Evolutionary conservation across 2,797 vertebrate species (phyloP).

Genomic region (Neosilurus mollespiculum): DNA sequence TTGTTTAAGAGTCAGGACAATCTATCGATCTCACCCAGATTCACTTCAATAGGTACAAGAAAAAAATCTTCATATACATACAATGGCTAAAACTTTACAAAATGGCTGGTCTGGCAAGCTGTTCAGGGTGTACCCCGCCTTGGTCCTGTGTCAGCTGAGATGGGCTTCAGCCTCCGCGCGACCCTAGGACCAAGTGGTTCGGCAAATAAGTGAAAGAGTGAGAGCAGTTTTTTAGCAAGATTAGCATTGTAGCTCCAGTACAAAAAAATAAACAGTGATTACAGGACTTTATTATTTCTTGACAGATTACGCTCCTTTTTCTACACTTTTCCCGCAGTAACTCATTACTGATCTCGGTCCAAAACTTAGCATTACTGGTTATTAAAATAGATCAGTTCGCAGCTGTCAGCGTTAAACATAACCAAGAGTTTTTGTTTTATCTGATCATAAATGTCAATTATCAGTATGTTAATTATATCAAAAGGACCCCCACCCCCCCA

Average conservation of each 20-base stretch:
- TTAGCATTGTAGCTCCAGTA: not conserved
- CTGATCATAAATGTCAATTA: not conserved
- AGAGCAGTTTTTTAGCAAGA: not conserved
- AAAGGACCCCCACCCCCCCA: not conserved
- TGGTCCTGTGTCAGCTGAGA: no score
- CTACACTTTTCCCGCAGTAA: not conserved
- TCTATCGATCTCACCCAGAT: not conserved
- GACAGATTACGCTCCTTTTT: not conserved
- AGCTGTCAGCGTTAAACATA: not conserved
- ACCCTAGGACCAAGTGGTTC: no score
- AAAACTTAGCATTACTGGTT: not conserved
- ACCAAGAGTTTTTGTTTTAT: not conserved
- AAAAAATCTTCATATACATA: not conserved
- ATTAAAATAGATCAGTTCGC: not conserved
- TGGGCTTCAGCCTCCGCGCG: no score
- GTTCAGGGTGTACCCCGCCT: no score
- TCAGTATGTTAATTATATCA: conserved; percentile 12
- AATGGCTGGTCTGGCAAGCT: no score
- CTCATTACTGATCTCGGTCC: not conserved
- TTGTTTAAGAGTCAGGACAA: not conserved
- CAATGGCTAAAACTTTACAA: not conserved
- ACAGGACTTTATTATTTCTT: not conserved
- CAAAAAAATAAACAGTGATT: not conserved
- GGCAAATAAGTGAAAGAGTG: no score
- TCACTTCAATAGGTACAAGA: not conserved